Base-by-base conservation (phyloP, 2,113 vertebrate species). In the Leptodactylus fuscus region DNA sequence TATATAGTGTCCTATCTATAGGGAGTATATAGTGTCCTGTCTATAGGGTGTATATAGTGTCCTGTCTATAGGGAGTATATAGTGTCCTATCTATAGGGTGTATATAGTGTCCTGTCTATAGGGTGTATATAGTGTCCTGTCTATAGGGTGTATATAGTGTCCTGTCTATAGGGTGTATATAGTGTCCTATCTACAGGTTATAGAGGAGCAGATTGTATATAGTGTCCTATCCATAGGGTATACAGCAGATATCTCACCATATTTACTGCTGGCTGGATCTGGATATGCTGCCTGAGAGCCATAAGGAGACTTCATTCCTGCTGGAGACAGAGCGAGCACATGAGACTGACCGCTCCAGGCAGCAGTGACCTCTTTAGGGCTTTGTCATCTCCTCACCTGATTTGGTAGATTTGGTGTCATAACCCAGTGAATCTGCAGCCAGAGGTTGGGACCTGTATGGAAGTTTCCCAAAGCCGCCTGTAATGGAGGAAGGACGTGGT, bases 401-500 rank as follows among this genome's bases (percentile, higher is more conserved):
- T 22, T 77, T 77, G 0, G 44, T 18, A 49, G 71, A 62, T n/a
- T 84, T 84, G 3, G 82, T n/a, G 22, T 84, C 82, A 49, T 67
- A 84, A 36, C 82, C 73, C 2, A 77, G 82, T 38, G 16, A 8
- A 20, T 67, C 82, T 0, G 81, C 36, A 18, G 81, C 32, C 22
- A 58, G 34, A 41, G 82, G 41, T 32, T 84, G 82, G 0, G 82
- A 51, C 18, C 41, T 77, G 58, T 84, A 84, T 11, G 82, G 82
- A 18, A 77, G 38, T 44, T 84, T 58, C 10, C 82, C 82, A 7
- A 36, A 62, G 3, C 51, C 24, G 20, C 83, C 83, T 82, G 34
- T 2, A 65, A 55, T 2, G 46, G 24, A 69, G 27, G 16, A 34
- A 67, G 29, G 29, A 34, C 16, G 29, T 6, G 1, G 27, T 15